Base-by-base conservation (phyloP, 1,140 invertebrate genomes). In the Leptopilina boulardi region DNA sequence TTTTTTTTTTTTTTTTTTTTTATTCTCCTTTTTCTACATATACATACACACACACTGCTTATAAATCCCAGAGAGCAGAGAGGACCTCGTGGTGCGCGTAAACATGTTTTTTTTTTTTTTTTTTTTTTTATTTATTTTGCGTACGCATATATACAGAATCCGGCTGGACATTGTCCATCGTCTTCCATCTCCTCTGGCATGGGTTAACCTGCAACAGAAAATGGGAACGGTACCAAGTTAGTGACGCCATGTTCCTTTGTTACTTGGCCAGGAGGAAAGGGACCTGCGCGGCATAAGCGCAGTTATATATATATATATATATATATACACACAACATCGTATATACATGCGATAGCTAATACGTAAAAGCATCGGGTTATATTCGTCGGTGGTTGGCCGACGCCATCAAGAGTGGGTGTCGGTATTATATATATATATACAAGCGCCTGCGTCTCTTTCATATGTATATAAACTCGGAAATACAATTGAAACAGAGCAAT, bases 171-270 rank as follows among this genome's bases (percentile, higher is more conserved):
- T 70, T 26, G 54, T 71, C 78, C 78, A 82, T 70, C 77, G 71
- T 23, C 66, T 73, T n/a, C n/a, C 30, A 6, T 59, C 74, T 70
- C 59, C 54, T 72, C 42, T 56, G 38, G n/a, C n/a, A n/a, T n/a
- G n/a, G n/a, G 42, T 84, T 71, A 79, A 78, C 80, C 87, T 87
- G 86, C 38, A 87, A 87, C 87, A 87, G 66, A 85, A 85, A 82
- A 78, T 75, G 34, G 30, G 77, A 79, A 74, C 75, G 73, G 74
- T 77, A 54, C 84, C 76, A 82, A 75, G 30, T 71, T 74, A 66
- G 4, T 47, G 51, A 73, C 71, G 74, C 73, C 44, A 73, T 77
- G 74, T 44, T 76, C 4, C 9, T 34, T 47, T 73, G 72, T 73
- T 73, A 34, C 13, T 59, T 66, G 23, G 11, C 59, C 5, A 66